Evolutionary conservation across 2,113 vertebrate species (phyloP).

Genomic region (Eira barbara): DNA sequence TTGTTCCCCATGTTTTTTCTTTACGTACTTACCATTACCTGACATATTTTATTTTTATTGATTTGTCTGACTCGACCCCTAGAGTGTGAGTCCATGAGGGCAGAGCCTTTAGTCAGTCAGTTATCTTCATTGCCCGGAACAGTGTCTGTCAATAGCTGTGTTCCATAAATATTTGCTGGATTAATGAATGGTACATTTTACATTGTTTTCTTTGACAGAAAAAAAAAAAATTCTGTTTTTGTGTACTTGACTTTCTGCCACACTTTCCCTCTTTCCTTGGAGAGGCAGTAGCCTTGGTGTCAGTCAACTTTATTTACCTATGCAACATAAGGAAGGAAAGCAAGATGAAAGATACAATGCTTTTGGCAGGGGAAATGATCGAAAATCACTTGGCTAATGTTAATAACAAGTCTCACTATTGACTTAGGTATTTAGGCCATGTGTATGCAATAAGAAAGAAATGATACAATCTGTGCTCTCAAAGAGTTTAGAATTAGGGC

Average conservation of each 20-base stretch:
- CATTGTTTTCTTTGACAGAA: not conserved
- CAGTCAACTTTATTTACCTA: not conserved
- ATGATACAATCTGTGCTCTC: not conserved
- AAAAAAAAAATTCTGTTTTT: not conserved
- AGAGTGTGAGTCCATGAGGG: not conserved
- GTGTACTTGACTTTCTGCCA: not conserved
- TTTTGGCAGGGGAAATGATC: not conserved
- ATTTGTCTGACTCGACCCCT: not conserved
- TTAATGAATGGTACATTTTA: not conserved
- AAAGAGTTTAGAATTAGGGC: not conserved
- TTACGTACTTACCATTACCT: not conserved
- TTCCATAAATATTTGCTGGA: slow-evolving; percentile 8
- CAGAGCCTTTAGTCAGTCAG: not conserved
- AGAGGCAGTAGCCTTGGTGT: not conserved
- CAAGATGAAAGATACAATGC: not conserved
- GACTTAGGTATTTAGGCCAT: slow-evolving; percentile 7
- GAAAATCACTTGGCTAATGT: not conserved
- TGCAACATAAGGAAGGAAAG: not conserved
- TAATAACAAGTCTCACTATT: not conserved
- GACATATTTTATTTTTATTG: not conserved
- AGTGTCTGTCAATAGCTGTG: not conserved
- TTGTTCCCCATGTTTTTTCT: not conserved
- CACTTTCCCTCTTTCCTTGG: not conserved
- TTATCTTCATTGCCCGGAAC: not conserved
- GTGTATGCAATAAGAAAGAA: slow-evolving; percentile 1